Percentiles rank a stretch among this genome's conserved stretches.
Evolutionary conservation across 2,113 vertebrate genomes (phyloP).

Genomic region (Corapipo altera): DNA sequence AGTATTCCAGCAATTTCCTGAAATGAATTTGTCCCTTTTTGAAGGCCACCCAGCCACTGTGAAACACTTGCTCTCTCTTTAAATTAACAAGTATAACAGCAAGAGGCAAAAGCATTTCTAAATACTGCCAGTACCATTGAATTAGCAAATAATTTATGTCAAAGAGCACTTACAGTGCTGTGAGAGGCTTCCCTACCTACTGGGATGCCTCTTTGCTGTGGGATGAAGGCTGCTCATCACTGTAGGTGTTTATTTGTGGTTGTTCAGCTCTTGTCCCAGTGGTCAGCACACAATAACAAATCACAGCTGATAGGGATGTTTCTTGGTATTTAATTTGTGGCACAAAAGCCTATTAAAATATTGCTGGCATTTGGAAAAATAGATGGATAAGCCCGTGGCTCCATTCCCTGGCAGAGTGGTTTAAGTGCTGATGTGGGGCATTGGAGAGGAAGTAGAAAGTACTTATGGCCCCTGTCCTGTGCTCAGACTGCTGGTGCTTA

Average conservation of each 20-base stretch:
- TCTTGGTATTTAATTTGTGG: not conserved
- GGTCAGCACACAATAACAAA: not conserved
- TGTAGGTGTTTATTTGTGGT: not conserved
- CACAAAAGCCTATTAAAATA: not conserved
- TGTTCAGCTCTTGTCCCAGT: not conserved
- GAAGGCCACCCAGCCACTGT: not conserved
- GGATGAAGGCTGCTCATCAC: not conserved
- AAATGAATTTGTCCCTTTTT: not conserved
- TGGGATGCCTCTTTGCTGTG: not conserved
- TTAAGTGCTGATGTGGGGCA: not conserved
- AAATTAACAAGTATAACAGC: not conserved
- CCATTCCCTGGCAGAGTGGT: not conserved
- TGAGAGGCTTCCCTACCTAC: not conserved
- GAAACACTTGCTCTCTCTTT: not conserved
- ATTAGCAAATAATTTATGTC: not conserved
- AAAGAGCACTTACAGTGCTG: rapidly evolving
- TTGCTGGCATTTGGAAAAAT: not conserved
- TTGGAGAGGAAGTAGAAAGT: not conserved
- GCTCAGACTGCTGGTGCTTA: not conserved
- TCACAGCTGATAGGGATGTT: not conserved
- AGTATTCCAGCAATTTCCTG: not conserved
- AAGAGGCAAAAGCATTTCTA: not conserved
- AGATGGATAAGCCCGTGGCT: not conserved
- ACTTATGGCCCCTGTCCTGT: not conserved
- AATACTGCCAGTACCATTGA: not conserved